Base-by-base conservation (phyloP, 1,140 invertebrate species). In the Drosophila ohnishii region DNA sequence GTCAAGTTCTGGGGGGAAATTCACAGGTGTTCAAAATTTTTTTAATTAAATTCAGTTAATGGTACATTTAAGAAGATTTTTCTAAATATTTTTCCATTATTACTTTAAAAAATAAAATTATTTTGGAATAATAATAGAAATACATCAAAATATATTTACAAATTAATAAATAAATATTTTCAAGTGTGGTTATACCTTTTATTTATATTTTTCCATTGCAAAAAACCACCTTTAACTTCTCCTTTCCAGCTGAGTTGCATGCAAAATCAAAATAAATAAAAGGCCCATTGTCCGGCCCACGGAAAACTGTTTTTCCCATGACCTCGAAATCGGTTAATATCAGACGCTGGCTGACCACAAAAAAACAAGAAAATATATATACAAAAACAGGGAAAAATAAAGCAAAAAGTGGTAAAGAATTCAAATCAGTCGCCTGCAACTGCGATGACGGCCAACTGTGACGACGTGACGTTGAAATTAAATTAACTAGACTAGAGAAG, bases 391-490 rank as follows among this genome's bases (percentile, higher is more conserved):
- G 62, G 25, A 16, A 70, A 37, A 53, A 53, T 53, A 51, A 37
- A 19, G 35, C 58, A 58, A 57, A 75, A 34, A 50, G 25, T 28
- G 39, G 65, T 22, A 34, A 30, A 37, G 42, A 75, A 87, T 88
- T 83, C 80, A 88, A 88, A 87, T 88, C 84, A 70, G 62, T 80
- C 45, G 76, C 57, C 55, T 55, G 71, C 70, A 32, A 55, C 35
- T 59, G 37, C 48, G 74, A 57, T 61, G 74, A 76, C 47, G 74
- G 70, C 72, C 72, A 74, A 76, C 73, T 67, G 73, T 67, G 74
- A 70, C 75, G 75, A 88, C 84, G 84, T 88, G 84, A 88, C 84
- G 84, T 88, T 88, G 84, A 88, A 88, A 88, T 88, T 88, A 88
- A 88, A 88, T 88, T 82, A 88, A 88, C 84, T 80, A 74, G 84